These are phyloP conservation scores for Nasonia oneida DNA, from an alignment of 2,888 invertebrate species.

Conservation along the genomic window DNA sequence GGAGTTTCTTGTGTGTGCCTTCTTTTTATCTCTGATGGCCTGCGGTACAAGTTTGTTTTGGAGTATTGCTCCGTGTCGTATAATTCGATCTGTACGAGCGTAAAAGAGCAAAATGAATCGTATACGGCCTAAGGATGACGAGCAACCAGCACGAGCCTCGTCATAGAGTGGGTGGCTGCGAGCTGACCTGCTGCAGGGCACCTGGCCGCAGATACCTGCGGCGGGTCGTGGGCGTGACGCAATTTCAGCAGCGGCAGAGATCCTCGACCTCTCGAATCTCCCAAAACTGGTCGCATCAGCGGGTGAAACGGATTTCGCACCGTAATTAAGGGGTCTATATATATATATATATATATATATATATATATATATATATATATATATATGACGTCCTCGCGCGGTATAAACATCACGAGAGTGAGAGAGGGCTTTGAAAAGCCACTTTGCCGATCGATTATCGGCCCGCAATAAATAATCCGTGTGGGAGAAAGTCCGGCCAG, in stretches of 20 bases:
- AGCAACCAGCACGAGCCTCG: not conserved
- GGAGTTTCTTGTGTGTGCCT: not conserved
- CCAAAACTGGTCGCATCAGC: not conserved
- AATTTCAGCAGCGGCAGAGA: constrained; percentile 6
- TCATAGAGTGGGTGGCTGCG: not conserved
- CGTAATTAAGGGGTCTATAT: not conserved
- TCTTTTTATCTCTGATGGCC: no score
- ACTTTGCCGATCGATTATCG: not conserved
- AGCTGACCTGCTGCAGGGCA: not conserved
- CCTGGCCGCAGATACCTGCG: constrained; percentile 11
- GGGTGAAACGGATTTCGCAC: not conserved
- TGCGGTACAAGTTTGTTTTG: no score
- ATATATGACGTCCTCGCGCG: not conserved
- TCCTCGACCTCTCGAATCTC: constrained; percentile 8
- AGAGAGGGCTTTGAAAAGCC: constrained; percentile 9
- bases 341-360: not conserved
- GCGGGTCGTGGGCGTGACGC: constrained; percentile 12
- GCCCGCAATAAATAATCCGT: not conserved
- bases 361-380: not conserved
- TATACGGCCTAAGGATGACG: not conserved
- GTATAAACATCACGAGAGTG: not conserved
- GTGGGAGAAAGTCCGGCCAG: not conserved
- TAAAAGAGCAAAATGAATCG: no score
- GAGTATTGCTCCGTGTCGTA: not conserved
- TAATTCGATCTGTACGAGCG: no score